These are phyloP conservation scores for Leptinotarsa tumamoca DNA, from an alignment of 2,888 invertebrate genomes.

Conservation along the genomic window DNA sequence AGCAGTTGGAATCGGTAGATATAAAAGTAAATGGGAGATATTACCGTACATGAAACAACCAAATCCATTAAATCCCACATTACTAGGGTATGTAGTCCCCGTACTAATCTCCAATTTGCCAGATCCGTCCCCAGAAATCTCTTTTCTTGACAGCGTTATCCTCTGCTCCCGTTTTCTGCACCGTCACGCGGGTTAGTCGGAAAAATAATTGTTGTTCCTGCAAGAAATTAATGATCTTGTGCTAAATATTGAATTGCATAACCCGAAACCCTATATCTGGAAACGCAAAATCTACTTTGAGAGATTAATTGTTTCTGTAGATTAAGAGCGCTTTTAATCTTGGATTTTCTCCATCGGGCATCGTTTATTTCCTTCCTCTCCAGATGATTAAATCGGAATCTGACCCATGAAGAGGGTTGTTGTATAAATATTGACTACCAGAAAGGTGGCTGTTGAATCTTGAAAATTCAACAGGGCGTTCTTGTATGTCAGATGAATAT, in stretches of 20 bases:
- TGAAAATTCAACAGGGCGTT: no score
- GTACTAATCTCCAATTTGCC: neutral
- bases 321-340: constrained; percentile 15
- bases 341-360: constrained; percentile 1
- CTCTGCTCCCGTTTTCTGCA: constrained; percentile 1
- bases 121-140: neutral
- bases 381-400: neutral
- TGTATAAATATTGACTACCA: neutral
- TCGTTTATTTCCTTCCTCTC: neutral
- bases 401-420: neutral
- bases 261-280: constrained; percentile 19
- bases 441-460: neutral
- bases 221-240: constrained; percentile 39
- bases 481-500: no score
- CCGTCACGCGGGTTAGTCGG: constrained; percentile 14
- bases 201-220: constrained; percentile 27
- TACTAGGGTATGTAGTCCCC: neutral
- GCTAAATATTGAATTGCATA: constrained; percentile 40
- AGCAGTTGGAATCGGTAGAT: no score
- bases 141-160: neutral
- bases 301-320: constrained; percentile 24
- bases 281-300: neutral
- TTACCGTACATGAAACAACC: neutral
- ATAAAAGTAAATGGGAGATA: no score
- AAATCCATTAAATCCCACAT: neutral